These are phyloP conservation scores for Allobates femoralis DNA, from an alignment of 2,797 vertebrate genomes.

Conservation along the genomic window DNA sequence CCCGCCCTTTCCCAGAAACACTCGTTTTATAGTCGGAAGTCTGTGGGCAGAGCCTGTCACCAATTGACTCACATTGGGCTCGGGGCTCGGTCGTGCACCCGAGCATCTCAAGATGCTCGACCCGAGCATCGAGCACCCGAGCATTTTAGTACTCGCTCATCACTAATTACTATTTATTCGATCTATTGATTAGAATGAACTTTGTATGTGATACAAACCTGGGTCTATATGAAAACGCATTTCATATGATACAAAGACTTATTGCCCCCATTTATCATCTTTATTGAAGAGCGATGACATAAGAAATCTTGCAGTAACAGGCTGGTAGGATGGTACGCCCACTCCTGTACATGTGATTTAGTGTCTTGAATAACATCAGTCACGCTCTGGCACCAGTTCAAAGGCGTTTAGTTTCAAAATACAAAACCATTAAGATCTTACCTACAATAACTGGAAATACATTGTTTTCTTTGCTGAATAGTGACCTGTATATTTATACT, in stretches of 20 bases:
- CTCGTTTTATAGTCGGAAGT: too few species aligned
- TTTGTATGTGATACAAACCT: background rate
- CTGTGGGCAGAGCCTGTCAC: too few species aligned
- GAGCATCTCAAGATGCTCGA: too few species aligned
- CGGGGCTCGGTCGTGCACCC: too few species aligned
- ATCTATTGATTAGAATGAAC: too few species aligned
- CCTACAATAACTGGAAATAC: background rate
- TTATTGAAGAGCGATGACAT: background rate
- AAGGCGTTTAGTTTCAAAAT: background rate
- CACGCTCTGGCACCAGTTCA: background rate
- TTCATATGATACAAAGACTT: background rate
- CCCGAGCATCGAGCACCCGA: too few species aligned
- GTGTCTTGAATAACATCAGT: background rate
- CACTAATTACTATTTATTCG: too few species aligned
- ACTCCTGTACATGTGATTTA: conserved; percentile 1
- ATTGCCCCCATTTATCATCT: background rate
- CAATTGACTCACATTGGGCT: too few species aligned
- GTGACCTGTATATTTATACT: conserved; percentile 12
- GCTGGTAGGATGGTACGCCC: background rate
- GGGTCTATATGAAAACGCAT: background rate
- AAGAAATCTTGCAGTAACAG: background rate
- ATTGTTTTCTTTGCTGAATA: background rate
- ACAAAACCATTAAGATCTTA: background rate
- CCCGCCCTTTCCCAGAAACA: too few species aligned
- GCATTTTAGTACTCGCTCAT: too few species aligned